Conservation (phyloP, 30 jellyfish, hydroid and myxozoan species). For the Chironex yamaguchii region DNA sequence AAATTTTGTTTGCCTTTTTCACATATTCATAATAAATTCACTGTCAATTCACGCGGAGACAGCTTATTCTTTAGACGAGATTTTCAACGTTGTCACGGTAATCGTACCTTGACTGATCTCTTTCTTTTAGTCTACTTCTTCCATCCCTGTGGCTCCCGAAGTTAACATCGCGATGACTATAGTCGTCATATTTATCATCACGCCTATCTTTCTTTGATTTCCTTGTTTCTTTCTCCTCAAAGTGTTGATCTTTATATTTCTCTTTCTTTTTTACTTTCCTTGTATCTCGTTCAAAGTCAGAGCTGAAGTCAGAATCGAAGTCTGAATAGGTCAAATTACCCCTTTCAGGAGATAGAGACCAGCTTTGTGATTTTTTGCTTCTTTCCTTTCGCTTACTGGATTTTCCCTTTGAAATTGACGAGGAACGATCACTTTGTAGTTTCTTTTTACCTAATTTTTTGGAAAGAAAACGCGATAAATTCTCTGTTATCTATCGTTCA, state of each 20-base stretch:
- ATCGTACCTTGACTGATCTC: not conserved
- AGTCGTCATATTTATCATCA: constrained; percentile 52
- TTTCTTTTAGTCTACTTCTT: constrained; percentile 5
- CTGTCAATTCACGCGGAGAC: constrained; percentile 44
- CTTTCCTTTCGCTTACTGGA: not conserved
- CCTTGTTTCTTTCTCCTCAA: constrained; percentile 29
- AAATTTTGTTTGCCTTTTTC: no score
- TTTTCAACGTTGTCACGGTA: not conserved
- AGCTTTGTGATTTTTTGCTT: not conserved
- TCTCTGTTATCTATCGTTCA: no score
- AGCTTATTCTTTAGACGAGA: no score
- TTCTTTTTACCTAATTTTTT: not conserved
- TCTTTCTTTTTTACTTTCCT: constrained; percentile 31
- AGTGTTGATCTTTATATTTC: constrained; percentile 11
- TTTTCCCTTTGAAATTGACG: not conserved
- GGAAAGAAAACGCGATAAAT: no score
- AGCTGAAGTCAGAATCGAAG: constrained; percentile 48
- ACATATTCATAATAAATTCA: no score
- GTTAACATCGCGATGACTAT: constrained; percentile 1
- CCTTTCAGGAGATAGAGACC: not conserved
- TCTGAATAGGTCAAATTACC: not conserved
- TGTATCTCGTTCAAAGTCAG: constrained; percentile 33
- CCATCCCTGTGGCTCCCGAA: constrained; percentile 44
- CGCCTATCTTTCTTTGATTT: constrained; percentile 23
- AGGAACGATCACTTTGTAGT: not conserved